These are phyloP conservation scores for Hypanus sabinus DNA, from an alignment of 2,113 vertebrate genomes.

Conservation along the genomic window DNA sequence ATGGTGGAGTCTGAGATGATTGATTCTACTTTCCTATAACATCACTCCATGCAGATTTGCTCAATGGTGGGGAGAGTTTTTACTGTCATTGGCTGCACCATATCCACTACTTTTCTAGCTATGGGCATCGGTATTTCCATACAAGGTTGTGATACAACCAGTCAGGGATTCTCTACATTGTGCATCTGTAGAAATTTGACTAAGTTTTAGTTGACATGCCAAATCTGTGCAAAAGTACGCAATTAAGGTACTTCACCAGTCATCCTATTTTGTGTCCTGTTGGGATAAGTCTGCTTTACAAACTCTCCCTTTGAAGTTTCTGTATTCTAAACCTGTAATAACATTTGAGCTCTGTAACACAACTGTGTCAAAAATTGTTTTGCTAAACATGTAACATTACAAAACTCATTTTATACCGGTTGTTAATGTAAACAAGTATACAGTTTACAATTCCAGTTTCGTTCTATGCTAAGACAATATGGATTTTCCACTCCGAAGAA, in stretches of 20 bases:
- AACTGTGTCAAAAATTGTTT: not conserved
- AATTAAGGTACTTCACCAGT: not conserved
- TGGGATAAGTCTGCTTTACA: not conserved
- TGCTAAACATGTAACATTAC: not conserved
- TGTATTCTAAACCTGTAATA: not conserved
- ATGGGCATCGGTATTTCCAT: too few relatives aligned
- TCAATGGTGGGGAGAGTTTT: too few relatives aligned
- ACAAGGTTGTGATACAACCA: too few relatives aligned
- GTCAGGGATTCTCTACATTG: too few relatives aligned
- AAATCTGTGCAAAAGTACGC: too few relatives aligned
- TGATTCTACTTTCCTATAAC: too few relatives aligned
- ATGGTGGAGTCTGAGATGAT: too few relatives aligned
- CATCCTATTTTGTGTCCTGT: not conserved
- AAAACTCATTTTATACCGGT: not conserved
- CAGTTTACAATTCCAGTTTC: not conserved
- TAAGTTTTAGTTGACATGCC: too few relatives aligned
- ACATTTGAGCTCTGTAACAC: not conserved
- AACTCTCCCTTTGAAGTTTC: not conserved
- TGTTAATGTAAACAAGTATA: not conserved
- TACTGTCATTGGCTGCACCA: too few relatives aligned
- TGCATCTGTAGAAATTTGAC: too few relatives aligned
- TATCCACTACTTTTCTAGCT: too few relatives aligned
- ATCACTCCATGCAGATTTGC: too few relatives aligned
- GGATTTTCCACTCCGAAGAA: not conserved
- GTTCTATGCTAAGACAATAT: not conserved